Percentiles rank a stretch among this genome's conserved stretches.
Evolutionary conservation across 92 coral and sea anemone genomes (phyloP).

Genomic region (Paramuricea clavata): DNA sequence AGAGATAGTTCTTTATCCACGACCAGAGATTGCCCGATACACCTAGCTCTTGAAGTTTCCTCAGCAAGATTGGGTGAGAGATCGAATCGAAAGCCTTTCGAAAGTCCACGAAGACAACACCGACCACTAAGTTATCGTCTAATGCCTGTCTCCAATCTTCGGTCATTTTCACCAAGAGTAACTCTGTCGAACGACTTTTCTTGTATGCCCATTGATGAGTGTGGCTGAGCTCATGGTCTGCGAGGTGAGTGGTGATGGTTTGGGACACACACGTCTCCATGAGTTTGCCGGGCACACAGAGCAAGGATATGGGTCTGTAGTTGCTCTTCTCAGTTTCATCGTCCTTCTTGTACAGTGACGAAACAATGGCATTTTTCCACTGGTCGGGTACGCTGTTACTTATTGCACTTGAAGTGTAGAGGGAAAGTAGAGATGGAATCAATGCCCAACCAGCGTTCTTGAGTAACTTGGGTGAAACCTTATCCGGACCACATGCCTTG

Average conservation of each 20-base stretch:
- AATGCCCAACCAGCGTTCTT: constrained; percentile 47
- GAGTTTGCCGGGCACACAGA: background rate
- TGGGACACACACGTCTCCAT: no score
- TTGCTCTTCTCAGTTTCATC: constrained; percentile 62
- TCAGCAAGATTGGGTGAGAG: constrained; percentile 3
- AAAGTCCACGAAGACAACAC: constrained; percentile 23
- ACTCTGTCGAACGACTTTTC: constrained; percentile 39
- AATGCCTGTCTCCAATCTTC: constrained; percentile 48
- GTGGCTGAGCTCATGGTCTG: background rate
- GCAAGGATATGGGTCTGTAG: constrained; percentile 54
- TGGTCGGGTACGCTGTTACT: constrained; percentile 8
- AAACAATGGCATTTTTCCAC: constrained; percentile 62
- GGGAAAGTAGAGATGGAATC: constrained; percentile 50
- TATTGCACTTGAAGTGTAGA: constrained; percentile 11
- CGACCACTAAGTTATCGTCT: constrained; percentile 37
- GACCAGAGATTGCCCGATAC: constrained; percentile 10
- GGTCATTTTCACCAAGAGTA: constrained; percentile 38
- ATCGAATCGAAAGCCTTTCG: constrained; percentile 27
- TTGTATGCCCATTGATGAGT: constrained; percentile 54
- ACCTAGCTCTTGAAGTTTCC: constrained; percentile 5
- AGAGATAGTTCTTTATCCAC: constrained; percentile 45
- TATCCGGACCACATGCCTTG: constrained; percentile 52
- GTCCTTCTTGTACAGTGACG: constrained; percentile 42
- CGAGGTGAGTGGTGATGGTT: background rate
- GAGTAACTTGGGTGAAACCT: constrained; percentile 38